These are phyloP conservation scores for Salvelinus alpinus DNA, from an alignment of 2,113 vertebrate genomes.

Conservation along the genomic window DNA sequence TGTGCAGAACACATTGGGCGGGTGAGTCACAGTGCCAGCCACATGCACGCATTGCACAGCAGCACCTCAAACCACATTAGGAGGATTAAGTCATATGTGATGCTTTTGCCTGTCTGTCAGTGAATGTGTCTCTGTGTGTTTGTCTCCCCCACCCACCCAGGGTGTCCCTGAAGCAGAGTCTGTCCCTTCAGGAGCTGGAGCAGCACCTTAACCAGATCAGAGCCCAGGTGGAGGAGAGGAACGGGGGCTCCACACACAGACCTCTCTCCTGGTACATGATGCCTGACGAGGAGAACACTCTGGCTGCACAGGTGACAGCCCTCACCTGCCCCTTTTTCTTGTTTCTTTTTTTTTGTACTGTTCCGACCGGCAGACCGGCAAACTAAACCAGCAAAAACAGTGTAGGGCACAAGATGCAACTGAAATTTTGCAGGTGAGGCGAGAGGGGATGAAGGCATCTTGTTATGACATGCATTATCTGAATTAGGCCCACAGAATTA, in stretches of 20 bases:
- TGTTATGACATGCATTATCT: too few species aligned
- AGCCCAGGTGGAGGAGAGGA: slow-evolving; percentile 78
- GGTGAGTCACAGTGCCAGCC: slow-evolving; percentile 68
- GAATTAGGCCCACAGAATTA: too few species aligned
- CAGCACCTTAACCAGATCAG: slow-evolving; percentile 87
- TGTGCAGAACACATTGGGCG: slow-evolving; percentile 85
- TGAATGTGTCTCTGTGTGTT: background rate
- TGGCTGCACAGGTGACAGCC: slow-evolving; percentile 84
- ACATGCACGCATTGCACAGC: background rate
- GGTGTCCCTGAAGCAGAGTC: slow-evolving; percentile 87
- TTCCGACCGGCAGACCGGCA: too few species aligned
- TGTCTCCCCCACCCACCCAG: slow-evolving; percentile 64
- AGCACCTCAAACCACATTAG: background rate
- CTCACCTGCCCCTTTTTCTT: background rate
- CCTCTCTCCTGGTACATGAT: slow-evolving; percentile 88
- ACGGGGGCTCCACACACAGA: slow-evolving; percentile 45
- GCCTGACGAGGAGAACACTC: slow-evolving; percentile 88
- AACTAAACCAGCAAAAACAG: too few species aligned
- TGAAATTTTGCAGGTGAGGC: too few species aligned
- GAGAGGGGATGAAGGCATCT: too few species aligned
- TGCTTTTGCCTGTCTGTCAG: background rate
- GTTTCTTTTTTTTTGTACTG: too few species aligned
- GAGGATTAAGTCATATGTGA: background rate
- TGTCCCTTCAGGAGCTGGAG: slow-evolving; percentile 92
- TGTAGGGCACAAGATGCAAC: too few species aligned